A percentile compares a stretch with the other conserved stretches of the same genome.
phyloP scores from a whole-genome alignment of 2,888 invertebrate genomes.

The Apamea crenata region DNA sequence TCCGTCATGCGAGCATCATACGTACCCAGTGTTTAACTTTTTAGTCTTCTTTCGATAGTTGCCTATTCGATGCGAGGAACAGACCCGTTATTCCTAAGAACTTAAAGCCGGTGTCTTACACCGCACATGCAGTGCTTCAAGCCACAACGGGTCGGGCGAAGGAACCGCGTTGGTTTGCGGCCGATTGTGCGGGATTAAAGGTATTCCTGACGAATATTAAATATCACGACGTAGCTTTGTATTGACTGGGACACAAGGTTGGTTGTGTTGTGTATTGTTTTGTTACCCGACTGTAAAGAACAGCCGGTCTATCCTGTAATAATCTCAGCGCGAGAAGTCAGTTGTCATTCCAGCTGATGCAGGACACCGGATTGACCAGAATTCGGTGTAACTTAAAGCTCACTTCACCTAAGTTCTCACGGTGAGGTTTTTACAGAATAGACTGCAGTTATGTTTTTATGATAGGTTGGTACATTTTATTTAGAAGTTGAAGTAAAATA shows the following conservation, averaged over 20 bases:
- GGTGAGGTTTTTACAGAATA: too few species aligned
- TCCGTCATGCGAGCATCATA: background rate
- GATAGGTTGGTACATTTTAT: background rate
- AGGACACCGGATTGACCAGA: too few species aligned
- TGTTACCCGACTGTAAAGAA: background rate
- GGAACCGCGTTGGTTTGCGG: constrained; percentile 62
- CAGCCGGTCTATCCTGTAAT: too few species aligned
- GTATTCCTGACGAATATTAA: constrained; percentile 68
- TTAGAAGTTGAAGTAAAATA: background rate
- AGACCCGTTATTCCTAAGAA: constrained; percentile 43
- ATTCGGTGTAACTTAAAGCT: too few species aligned
- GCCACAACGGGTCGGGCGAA: constrained; percentile 56
- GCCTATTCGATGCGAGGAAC: background rate
- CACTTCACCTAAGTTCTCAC: too few species aligned
- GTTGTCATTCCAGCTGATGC: too few species aligned
- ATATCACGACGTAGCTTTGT: constrained; percentile 56
- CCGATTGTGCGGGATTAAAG: constrained; percentile 68
- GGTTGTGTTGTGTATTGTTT: constrained; percentile 15
- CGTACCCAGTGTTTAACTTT: background rate
- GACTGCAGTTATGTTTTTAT: background rate
- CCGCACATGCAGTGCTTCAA: constrained; percentile 71
- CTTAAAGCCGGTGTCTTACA: constrained; percentile 58
- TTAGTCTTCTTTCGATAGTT: background rate
- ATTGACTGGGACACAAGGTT: constrained; percentile 5
- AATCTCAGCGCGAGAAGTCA: too few species aligned